Evolutionary conservation across 2,888 invertebrate species (phyloP), one percentile per base, ranked within the genome.

Genomic region (Drosophila yooni): DNA sequence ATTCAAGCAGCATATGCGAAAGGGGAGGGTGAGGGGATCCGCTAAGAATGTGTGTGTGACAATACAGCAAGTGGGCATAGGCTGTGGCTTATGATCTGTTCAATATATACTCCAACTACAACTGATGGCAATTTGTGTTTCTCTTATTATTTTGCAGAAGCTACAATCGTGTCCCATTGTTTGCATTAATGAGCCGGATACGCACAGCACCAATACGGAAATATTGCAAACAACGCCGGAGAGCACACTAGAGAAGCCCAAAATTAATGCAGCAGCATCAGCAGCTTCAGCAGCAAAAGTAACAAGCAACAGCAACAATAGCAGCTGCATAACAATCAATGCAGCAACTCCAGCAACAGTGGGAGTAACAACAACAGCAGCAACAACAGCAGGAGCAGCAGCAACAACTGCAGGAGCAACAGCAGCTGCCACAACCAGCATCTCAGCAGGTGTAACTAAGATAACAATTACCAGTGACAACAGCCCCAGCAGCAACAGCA

Each of bases 121-220:
- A 56, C 29, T 31, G 13, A 52, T 31, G 7, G 1, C n/a, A 51
- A 51, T 18, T 51, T 10, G 10, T n/a, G 2, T 38, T 13, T 18
- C 11, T 11, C 11, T 31, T 57, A 8, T n/a, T 13, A 15, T 38
- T 13, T 94, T 94, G 29, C 94, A 96, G 96, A 96, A 96, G 87
- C 93, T 96, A 69, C 96, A 96, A 90, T 95, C 95, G 94, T 96
- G 96, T 94, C 95, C 95, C 83, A 93, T 93, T 65, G 92, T 90
- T 74, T 93, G 93, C 82, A 91, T 92, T 57, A 91, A 91, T 82
- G 92, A 93, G 72, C 91, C 92, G 58, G 93, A 93, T 76, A 92
- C 92, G 34, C 83, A 91, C 57, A 91, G 92, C 73, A 88, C 90
- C 76, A 91, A 81, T 67, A 91, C 90, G 82, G 92, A 93, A 72